These are phyloP conservation scores for Chionodraco myersi DNA, from an alignment of 2,113 vertebrate genomes.

Conservation along the genomic window DNA sequence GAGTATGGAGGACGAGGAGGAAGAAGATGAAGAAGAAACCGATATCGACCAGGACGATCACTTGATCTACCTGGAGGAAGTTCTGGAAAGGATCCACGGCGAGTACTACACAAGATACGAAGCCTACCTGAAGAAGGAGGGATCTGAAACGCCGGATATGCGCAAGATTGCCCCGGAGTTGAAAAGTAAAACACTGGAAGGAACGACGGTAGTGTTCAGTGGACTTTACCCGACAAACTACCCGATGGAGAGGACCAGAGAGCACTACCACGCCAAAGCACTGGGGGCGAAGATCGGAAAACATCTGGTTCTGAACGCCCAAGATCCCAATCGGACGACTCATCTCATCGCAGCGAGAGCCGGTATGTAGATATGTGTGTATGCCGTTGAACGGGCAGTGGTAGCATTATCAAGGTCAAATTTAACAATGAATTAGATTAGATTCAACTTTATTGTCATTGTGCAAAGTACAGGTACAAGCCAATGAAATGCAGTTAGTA, in stretches of 20 bases:
- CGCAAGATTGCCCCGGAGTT: slow-evolving; percentile 95
- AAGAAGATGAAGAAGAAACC: slow-evolving; percentile 87
- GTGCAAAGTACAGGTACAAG: too few relatives aligned
- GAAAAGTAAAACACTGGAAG: slow-evolving; percentile 89
- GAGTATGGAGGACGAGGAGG: slow-evolving; percentile 92
- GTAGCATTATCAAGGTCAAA: too few relatives aligned
- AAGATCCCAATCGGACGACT: slow-evolving; percentile 87
- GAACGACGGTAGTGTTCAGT: slow-evolving; percentile 90
- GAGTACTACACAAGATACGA: slow-evolving; percentile 94
- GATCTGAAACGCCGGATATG: slow-evolving; percentile 89
- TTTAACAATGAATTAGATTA: too few relatives aligned
- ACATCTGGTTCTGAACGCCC: slow-evolving; percentile 83
- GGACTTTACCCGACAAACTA: slow-evolving; percentile 96
- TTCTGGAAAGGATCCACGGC: slow-evolving; percentile 92
- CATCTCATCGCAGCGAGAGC: slow-evolving; percentile 94
- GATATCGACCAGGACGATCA: slow-evolving; percentile 93
- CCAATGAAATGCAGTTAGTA: too few relatives aligned
- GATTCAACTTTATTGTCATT: too few relatives aligned
- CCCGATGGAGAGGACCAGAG: slow-evolving; percentile 93
- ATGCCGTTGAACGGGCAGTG: background rate
- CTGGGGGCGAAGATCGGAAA: slow-evolving; percentile 92
- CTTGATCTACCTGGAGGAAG: slow-evolving; percentile 94
- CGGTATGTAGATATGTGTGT: slow-evolving; percentile 81
- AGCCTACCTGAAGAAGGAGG: slow-evolving; percentile 85
- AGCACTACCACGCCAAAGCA: slow-evolving; percentile 93